Base-by-base conservation (phyloP, 2,888 invertebrate species). In the Bugulina stolonifera region DNA sequence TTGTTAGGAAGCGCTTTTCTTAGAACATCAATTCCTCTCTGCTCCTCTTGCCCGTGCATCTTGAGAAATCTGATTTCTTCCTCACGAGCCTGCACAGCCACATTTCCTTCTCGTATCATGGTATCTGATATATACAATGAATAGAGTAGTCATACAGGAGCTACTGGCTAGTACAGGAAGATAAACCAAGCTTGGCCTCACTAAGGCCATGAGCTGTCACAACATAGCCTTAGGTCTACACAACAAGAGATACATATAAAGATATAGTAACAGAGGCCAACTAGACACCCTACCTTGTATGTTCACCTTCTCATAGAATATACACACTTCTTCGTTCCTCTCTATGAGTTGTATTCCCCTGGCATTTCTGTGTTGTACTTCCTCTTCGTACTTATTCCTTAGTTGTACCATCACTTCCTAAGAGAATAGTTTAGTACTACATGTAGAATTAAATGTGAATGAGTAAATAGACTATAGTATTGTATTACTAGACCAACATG, bases 231-330 rank as follows among this genome's bases (percentile, higher is more conserved):
- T n/a, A n/a, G n/a, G n/a, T n/a, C n/a, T n/a, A n/a, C n/a, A n/a
- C n/a, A n/a, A n/a, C n/a, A n/a, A n/a, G n/a, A n/a, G n/a, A n/a
- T n/a, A n/a, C n/a, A n/a, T n/a, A n/a, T n/a, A n/a, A n/a, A n/a
- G n/a, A n/a, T n/a, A n/a, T n/a, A n/a, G n/a, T n/a, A n/a, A n/a
- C n/a, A n/a, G n/a, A n/a, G n/a, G n/a, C n/a, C n/a, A n/a, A n/a
- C n/a, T n/a, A n/a, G n/a, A n/a, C n/a, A n/a, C n/a, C n/a, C n/a
- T n/a, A n/a, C 82, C 82, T 80, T 84, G 84, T 69, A 83, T 81
- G 73, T 84, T 84, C 32, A 82, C 80, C 76, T 82, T 83, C 76
- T 84, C 84, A 75, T 82, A 83, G 75, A 84, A 83, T 35, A 83
- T 80, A 75, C 82, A 83, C 3, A 84, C 83, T 79, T 85, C 84